These are phyloP conservation scores for Pseudopodoces humilis DNA, from an alignment of 2,113 vertebrate species.

Conservation along the genomic window DNA sequence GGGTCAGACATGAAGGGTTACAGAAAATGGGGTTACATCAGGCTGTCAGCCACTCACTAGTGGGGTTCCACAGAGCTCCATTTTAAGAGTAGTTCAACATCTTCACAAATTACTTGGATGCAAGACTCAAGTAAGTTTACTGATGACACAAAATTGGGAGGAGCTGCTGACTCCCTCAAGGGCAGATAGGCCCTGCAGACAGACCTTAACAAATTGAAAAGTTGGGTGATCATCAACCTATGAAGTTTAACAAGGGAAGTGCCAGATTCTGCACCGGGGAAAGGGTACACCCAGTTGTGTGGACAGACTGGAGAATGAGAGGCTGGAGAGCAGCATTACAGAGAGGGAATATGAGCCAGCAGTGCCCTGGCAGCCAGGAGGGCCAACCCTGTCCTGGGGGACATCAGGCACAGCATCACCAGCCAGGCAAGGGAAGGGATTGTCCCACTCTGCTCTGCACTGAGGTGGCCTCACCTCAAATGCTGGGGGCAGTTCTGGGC, in stretches of 20 bases:
- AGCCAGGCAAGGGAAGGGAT: rapidly evolving
- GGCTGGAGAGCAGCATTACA: neutral
- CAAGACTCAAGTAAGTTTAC: neutral
- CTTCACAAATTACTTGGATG: neutral
- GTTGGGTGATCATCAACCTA: neutral
- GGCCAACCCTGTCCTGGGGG: rapidly evolving
- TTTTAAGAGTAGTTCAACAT: neutral
- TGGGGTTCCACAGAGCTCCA: neutral
- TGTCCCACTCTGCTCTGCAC: neutral
- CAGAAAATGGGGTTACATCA: neutral
- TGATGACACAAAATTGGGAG: neutral
- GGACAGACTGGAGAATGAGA: neutral
- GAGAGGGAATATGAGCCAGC: neutral
- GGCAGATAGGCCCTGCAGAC: neutral
- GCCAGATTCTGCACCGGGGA: neutral
- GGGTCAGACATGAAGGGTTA: neutral
- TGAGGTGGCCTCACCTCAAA: rapidly evolving
- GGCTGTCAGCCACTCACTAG: neutral
- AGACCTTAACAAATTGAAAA: neutral
- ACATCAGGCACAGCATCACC: rapidly evolving
- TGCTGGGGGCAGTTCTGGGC: neutral
- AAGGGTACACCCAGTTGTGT: neutral
- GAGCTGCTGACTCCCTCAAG: neutral
- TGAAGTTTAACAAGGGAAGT: neutral
- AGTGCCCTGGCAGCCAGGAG: neutral